phyloP scores from a whole-genome alignment of 2,888 invertebrate species.

The Spialia ferax region DNA sequence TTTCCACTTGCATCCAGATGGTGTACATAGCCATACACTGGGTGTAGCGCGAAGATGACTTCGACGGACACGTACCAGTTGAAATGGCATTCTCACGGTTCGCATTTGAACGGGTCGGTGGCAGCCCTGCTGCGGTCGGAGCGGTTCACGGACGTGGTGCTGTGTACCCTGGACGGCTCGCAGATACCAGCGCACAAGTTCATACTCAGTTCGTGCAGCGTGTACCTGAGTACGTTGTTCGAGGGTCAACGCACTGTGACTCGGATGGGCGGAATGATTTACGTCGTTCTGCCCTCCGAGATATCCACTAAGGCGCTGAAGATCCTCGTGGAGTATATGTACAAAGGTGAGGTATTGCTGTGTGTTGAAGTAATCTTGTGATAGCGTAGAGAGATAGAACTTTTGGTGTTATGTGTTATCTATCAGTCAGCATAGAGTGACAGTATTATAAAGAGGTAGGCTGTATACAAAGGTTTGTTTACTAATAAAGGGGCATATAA shows the following conservation, averaged over 20 bases:
- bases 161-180: constrained; percentile 92
- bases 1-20: constrained; percentile 49
- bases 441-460: no score
- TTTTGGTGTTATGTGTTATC: no score
- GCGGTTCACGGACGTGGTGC: constrained; percentile 93
- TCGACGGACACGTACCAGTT: constrained; percentile 93
- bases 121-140: constrained; percentile 92
- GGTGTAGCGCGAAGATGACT: constrained; percentile 61
- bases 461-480: no score
- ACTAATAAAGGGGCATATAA: no score
- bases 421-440: no score
- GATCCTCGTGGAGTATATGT: constrained; percentile 95
- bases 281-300: constrained; percentile 93
- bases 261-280: constrained; percentile 84
- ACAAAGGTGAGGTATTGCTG: constrained; percentile 83
- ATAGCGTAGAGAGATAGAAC: no score
- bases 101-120: constrained; percentile 93
- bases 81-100: constrained; percentile 95
- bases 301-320: constrained; percentile 93
- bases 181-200: constrained; percentile 95
- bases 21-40: constrained; percentile 48
- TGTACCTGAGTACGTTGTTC: constrained; percentile 76
- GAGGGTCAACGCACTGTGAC: constrained; percentile 79
- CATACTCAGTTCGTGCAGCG: constrained; percentile 93
- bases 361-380: no score